Evolutionary conservation across 2,888 invertebrate genomes (phyloP), one percentile per base, ranked within the genome.

Genomic region (Phengaris alcon): DNA sequence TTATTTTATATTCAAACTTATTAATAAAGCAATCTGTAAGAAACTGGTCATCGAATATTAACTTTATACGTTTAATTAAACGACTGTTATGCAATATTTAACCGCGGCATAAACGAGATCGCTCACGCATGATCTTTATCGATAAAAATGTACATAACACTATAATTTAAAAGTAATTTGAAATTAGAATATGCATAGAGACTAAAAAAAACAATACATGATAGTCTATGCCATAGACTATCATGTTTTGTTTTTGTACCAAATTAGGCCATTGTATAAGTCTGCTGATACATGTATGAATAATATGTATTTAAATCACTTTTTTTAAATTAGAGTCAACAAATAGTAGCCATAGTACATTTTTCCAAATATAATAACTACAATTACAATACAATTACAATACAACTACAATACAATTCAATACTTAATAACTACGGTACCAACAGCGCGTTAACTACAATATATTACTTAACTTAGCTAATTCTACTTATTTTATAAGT

Each of bases 81-180:
- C 52, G 52, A 44, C 54, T 74, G 74, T 74, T 74, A 74, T 74
- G 74, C 68, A 74, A 74, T 68, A 74, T 68, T 74, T 74, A 64
- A 52, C 68, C 68, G 52, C 7, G 44, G 74, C 54, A 12, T 74
- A 68, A 74, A 54, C 68, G 74, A 74, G 55, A 68, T 69, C 76
- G 78, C 78, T 78, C 76, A 77, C 78, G 76, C 57, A 35, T 68
- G 68, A 74, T 73, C 44, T 74, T 75, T 78, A 79, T 79, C 77
- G 75, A 75, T 64, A 75, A 54, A 74, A 76, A 68, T 68, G 68
- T 46, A 48, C 44, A 46, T 46, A 48, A n/a, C 46, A 68, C 68
- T 68, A 68, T 48, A 68, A 68, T 68, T 68, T 68, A n/a, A 46
- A 68, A 46, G 13, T 10, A 68, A 68, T 46, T 68, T 68, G 13